Evolutionary conservation across 1,140 invertebrate genomes (phyloP).

Genomic region (Rhopalosiphum maidis): DNA sequence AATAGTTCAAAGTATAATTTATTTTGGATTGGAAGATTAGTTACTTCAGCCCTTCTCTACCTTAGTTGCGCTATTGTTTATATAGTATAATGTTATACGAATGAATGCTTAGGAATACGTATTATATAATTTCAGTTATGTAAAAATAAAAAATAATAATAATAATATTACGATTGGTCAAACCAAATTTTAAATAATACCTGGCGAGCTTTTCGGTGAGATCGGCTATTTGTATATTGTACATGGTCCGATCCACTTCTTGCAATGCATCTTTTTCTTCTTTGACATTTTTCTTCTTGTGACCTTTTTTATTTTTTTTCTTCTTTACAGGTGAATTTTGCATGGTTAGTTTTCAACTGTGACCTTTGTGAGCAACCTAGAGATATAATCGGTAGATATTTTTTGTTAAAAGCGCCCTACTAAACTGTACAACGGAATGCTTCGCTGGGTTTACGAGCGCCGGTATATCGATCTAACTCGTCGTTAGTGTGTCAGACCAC

Average conservation of each 20-base stretch:
- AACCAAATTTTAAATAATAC: background rate
- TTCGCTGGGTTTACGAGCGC: background rate
- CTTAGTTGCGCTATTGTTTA: too few relatives aligned
- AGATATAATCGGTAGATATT: background rate
- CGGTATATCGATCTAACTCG: background rate
- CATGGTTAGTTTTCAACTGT: background rate
- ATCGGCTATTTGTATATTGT: conserved; percentile 46
- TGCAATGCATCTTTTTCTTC: conserved; percentile 34
- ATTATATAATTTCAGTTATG: too few relatives aligned
- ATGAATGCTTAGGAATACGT: too few relatives aligned
- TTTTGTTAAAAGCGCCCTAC: background rate
- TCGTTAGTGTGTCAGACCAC: background rate
- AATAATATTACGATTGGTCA: background rate
- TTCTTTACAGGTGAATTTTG: background rate
- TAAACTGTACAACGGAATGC: background rate
- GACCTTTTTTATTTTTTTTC: conserved; percentile 25
- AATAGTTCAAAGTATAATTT: too few relatives aligned
- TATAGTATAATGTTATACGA: too few relatives aligned
- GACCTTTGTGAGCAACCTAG: background rate
- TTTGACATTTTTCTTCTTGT: conserved; percentile 44
- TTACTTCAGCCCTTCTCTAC: too few relatives aligned
- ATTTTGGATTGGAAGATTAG: too few relatives aligned
- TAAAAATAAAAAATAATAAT: too few relatives aligned
- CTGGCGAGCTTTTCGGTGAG: conserved; percentile 41
- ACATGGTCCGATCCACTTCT: conserved; percentile 45